Evolutionary conservation across 2,888 invertebrate genomes (phyloP).

Genomic region (Cheilosia scutellata): DNA sequence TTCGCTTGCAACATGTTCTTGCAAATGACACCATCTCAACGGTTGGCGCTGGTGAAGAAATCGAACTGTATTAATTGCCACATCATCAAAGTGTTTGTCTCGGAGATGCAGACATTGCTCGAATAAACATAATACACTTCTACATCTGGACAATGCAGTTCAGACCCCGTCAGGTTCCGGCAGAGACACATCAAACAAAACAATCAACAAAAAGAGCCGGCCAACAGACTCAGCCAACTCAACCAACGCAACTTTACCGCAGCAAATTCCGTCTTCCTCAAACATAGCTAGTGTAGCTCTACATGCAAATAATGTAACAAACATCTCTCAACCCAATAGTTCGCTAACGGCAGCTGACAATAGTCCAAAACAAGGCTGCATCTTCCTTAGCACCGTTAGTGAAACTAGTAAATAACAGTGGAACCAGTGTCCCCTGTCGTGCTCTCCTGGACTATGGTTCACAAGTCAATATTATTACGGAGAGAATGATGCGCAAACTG

Average conservation of each 20-base stretch:
- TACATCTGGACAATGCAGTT: conserved; percentile 7
- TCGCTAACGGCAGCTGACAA: neutral
- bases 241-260: neutral
- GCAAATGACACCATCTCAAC: neutral
- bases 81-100: no score
- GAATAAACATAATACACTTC: neutral
- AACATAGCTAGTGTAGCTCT: neutral
- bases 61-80: conserved; percentile 4
- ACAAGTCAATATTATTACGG: no score
- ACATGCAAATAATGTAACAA: neutral
- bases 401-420: no score
- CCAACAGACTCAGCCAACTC: neutral
- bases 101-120: neutral
- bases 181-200: no score
- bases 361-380: neutral
- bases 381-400: neutral
- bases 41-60: neutral
- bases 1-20: neutral
- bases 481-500: no score
- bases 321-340: neutral
- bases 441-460: no score
- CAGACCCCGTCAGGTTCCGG: neutral
- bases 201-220: no score
- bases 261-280: neutral
- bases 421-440: no score